A percentile compares a stretch with the other conserved stretches of the same genome.
Conservation (phyloP, 2,113 vertebrate species). For the Otus sunia region DNA sequence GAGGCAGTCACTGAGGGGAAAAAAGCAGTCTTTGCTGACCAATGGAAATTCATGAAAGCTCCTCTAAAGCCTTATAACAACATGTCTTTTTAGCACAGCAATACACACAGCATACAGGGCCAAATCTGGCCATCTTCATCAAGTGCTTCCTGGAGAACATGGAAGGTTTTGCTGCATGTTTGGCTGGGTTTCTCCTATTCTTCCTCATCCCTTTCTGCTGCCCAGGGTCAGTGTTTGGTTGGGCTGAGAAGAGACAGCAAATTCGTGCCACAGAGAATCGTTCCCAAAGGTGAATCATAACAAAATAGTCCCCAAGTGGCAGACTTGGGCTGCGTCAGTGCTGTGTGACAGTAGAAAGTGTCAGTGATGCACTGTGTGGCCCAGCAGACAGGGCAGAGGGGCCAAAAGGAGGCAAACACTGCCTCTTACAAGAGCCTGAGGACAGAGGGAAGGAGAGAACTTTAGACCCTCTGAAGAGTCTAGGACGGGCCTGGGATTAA, state of each 20-base stretch:
- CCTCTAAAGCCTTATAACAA: background rate
- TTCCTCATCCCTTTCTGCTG: background rate
- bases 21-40: background rate
- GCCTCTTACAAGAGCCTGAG: background rate
- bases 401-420: background rate
- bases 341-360: background rate
- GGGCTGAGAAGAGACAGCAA: background rate
- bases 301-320: accelerated
- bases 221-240: background rate
- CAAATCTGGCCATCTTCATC: background rate
- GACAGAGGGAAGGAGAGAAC: background rate
- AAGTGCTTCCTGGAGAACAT: background rate
- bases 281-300: background rate
- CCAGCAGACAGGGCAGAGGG: background rate
- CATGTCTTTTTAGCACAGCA: background rate
- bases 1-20: background rate
- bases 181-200: background rate
- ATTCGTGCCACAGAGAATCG: background rate
- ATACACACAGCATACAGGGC: background rate
- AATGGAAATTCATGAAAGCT: background rate
- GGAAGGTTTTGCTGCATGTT: background rate
- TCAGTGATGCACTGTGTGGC: background rate
- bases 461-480: background rate
- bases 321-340: accelerated
- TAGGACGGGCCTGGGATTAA: background rate